Conservation (phyloP, 2,113 vertebrate species). For the Bostrychus sinensis region DNA sequence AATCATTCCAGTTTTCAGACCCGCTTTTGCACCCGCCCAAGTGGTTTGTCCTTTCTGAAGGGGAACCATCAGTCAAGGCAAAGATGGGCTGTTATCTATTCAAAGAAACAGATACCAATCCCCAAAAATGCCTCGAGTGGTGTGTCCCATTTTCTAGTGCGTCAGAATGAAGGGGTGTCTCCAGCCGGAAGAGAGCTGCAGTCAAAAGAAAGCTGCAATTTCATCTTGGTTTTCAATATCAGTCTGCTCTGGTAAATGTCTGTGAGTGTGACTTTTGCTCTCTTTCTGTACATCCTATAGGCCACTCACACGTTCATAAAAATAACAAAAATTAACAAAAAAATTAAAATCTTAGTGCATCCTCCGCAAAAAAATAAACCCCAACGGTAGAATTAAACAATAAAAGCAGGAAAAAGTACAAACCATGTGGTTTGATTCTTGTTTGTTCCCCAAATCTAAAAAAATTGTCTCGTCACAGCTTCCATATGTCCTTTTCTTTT, state of each 20-base stretch:
- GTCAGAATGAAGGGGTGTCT: constrained; percentile 71
- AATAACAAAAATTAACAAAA: constrained; percentile 80
- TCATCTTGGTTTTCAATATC: constrained; percentile 80
- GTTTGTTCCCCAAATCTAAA: constrained; percentile 90
- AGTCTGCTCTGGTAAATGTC: constrained; percentile 66
- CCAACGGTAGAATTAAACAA: constrained; percentile 84
- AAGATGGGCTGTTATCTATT: constrained; percentile 34
- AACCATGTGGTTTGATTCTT: constrained; percentile 76
- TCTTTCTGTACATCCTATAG: constrained; percentile 82
- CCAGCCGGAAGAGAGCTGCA: constrained; percentile 75
- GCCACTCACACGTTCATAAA: constrained; percentile 85
- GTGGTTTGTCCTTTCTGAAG: constrained; percentile 66
- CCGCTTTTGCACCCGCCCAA: constrained; percentile 36
- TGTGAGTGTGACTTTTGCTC: constrained; percentile 54
- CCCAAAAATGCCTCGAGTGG: constrained; percentile 60
- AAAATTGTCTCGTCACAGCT: constrained; percentile 81
- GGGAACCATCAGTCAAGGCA: constrained; percentile 54
- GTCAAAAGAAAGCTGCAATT: constrained; percentile 80
- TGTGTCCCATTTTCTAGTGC: constrained; percentile 66
- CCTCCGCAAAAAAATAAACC: constrained; percentile 85
- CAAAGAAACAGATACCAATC: constrained; percentile 27
- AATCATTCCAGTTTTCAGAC: constrained; percentile 46
- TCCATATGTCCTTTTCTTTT: constrained; percentile 74
- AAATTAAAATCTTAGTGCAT: constrained; percentile 99
- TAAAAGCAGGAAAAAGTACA: constrained; percentile 89